Evolutionary conservation across 2,797 vertebrate species (phyloP), one percentile per base, ranked within the genome.

Genomic region (Mallotus villosus): DNA sequence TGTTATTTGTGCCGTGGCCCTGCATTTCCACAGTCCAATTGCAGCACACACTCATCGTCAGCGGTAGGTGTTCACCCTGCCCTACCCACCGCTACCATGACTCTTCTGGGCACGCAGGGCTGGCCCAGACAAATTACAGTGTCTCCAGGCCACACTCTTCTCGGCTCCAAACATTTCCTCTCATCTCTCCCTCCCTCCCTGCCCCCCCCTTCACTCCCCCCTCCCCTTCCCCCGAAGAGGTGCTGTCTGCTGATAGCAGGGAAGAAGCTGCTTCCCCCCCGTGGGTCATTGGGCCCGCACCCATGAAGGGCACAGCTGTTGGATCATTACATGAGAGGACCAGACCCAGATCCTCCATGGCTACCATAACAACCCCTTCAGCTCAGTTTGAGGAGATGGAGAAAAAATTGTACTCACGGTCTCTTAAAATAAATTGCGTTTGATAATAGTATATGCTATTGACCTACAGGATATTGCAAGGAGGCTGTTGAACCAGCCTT

Each of bases 261-360:
- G 70, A 41, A 7, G 37, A 41, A 19, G 71, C 64, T 76, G 81
- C 78, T 84, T 78, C 83, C 81, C 85, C 83, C 83, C 82, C 74
- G 3, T 17, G 83, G 83, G 83, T 86, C 85, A 78, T 37, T 81
- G 82, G 79, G 83, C 62, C n/a, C 74, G 80, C 81, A 84, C 80
- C 79, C 70, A 72, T 84, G 82, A 87, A 90, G 89, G 89, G 84
- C 88, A 84, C 84, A 84, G 83, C 86, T 89, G 83, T 85, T 80
- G 75, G 75, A 84, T 81, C 70, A 81, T 85, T 81, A 88, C 84
- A 85, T 77, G 72, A 81, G 80, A 83, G 78, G 74, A 85, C 69
- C 80, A 78, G 71, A 70, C 59, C 67, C 64, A 22, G 81, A 24
- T n/a, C 46, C 85, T 83, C 74, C 74, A 72, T 66, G 34, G 61